Conservation (phyloP, 2,797 vertebrate genomes). For the Phataginus tricuspis region DNA sequence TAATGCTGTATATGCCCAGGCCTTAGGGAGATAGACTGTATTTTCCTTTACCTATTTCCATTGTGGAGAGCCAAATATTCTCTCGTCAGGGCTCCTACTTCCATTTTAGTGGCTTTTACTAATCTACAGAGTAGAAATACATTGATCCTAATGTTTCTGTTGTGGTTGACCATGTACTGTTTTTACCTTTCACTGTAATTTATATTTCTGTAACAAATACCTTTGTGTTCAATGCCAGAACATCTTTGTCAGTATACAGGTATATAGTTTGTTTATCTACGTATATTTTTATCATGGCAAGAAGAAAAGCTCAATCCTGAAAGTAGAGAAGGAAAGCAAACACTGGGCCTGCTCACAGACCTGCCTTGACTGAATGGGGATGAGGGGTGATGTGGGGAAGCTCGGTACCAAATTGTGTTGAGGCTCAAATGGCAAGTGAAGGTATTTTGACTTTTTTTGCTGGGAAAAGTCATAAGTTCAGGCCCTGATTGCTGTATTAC, state of each 20-base stretch:
- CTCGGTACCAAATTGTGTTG: background rate
- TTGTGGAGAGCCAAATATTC: background rate
- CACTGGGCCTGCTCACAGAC: background rate
- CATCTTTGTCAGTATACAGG: background rate
- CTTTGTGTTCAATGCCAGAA: slow-evolving; percentile 38
- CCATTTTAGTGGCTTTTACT: background rate
- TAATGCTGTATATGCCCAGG: background rate
- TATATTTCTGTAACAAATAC: slow-evolving; percentile 13
- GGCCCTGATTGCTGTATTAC: background rate
- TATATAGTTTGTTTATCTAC: background rate
- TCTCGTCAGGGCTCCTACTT: background rate
- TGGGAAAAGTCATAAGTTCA: background rate
- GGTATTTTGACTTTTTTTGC: background rate
- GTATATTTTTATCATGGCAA: background rate
- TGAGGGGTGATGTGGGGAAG: background rate
- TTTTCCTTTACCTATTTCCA: background rate
- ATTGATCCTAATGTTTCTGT: background rate
- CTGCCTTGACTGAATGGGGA: background rate
- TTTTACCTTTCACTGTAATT: background rate
- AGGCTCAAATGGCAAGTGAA: background rate
- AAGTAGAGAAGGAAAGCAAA: background rate
- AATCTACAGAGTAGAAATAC: background rate
- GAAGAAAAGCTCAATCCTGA: background rate
- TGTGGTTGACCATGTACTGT: background rate
- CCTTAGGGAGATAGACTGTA: background rate